Conservation (phyloP, 1,140 invertebrate species). For the Achroia grisella region DNA sequence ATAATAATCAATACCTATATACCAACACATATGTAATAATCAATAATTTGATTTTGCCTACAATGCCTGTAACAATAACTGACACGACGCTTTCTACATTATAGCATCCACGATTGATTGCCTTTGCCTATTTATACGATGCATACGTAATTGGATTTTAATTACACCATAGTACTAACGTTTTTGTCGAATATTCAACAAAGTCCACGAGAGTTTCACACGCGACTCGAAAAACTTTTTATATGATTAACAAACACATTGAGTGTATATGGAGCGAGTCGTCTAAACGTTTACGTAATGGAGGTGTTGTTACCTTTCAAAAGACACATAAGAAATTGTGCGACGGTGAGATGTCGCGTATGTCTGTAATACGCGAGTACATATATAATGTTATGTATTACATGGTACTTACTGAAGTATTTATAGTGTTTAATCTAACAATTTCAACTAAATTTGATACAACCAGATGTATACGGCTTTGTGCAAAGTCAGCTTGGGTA, state of each 20-base stretch:
- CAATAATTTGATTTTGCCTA: too few species aligned
- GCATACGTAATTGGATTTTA: conserved; percentile 4
- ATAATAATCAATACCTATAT: too few species aligned
- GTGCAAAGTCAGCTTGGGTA: too few species aligned
- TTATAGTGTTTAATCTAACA: too few species aligned
- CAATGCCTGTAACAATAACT: too few species aligned
- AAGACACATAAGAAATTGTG: conserved; percentile 8
- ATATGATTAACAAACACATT: conserved; percentile 22
- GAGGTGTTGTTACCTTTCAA: conserved; percentile 10
- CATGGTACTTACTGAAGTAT: too few species aligned
- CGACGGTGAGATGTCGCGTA: not conserved
- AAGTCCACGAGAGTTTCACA: conserved; percentile 16
- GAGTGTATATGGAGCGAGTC: conserved; percentile 24
- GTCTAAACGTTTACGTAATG: conserved; percentile 10
- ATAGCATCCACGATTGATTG: conserved; percentile 2
- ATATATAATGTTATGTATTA: too few species aligned
- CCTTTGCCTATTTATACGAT: too few species aligned
- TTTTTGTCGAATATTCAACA: conserved; percentile 11
- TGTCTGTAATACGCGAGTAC: too few species aligned
- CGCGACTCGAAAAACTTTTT: conserved; percentile 16
- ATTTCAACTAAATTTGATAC: too few species aligned
- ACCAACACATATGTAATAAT: too few species aligned
- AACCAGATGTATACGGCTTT: too few species aligned
- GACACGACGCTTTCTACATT: conserved; percentile 6
- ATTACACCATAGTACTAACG: conserved; percentile 6